Evolutionary conservation across 2,797 vertebrate species (phyloP).

Genomic region (Notamacropus eugenii): DNA sequence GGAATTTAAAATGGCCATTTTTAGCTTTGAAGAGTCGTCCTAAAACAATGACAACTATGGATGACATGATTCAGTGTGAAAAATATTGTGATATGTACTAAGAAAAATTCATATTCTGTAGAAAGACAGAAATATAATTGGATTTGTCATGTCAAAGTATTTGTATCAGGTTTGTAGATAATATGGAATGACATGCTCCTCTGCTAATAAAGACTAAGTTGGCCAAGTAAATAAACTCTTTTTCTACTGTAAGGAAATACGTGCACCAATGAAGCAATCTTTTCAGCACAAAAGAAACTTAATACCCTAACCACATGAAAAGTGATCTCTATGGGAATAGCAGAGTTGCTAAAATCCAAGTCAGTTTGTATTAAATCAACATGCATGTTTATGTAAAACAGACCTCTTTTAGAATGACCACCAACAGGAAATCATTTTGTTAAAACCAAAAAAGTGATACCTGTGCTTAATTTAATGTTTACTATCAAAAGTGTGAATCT

Average conservation of each 20-base stretch:
- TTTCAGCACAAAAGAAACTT: slow-evolving; percentile 84
- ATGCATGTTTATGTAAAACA: slow-evolving; percentile 81
- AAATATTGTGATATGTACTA: slow-evolving; percentile 51
- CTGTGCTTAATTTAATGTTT: slow-evolving; percentile 63
- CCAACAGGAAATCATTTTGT: slow-evolving; percentile 80
- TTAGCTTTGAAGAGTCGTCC: slow-evolving; percentile 51
- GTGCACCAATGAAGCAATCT: slow-evolving; percentile 79
- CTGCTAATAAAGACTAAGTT: slow-evolving; percentile 76
- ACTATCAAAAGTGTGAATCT: slow-evolving; percentile 38
- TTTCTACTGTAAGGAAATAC: slow-evolving; percentile 86
- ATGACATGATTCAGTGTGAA: slow-evolving; percentile 61
- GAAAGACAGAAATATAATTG: slow-evolving; percentile 69
- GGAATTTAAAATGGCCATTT: slow-evolving; percentile 62
- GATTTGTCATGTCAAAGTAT: slow-evolving; percentile 81
- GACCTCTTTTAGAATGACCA: slow-evolving; percentile 78
- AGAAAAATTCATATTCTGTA: slow-evolving; percentile 45
- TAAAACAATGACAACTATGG: slow-evolving; percentile 63
- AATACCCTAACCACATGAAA: slow-evolving; percentile 85
- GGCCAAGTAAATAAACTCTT: slow-evolving; percentile 80
- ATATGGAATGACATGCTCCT: slow-evolving; percentile 76
- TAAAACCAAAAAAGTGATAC: slow-evolving; percentile 75
- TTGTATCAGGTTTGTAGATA: slow-evolving; percentile 76
- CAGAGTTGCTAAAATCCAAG: slow-evolving; percentile 86
- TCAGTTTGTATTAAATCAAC: slow-evolving; percentile 83
- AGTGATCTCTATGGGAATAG: slow-evolving; percentile 86